Percentiles rank a stretch among this genome's conserved stretches.
Evolutionary conservation across 1,140 invertebrate genomes (phyloP).

Genomic region (Yoshiicerus persimilis): DNA sequence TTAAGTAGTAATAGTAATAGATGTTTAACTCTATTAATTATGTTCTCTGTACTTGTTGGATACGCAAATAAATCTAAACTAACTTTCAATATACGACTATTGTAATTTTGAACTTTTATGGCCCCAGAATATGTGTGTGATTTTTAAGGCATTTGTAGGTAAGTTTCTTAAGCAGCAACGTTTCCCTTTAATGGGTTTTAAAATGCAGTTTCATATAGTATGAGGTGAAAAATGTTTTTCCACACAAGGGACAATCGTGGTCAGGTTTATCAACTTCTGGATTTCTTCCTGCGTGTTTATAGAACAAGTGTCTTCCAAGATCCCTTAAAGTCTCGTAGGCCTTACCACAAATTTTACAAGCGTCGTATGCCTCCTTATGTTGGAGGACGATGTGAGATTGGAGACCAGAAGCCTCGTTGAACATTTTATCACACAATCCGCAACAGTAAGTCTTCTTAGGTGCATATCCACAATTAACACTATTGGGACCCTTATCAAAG

Average conservation of each 20-base stretch:
- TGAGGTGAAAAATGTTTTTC: background rate
- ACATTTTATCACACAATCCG: background rate
- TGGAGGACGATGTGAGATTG: background rate
- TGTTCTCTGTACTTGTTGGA: too few species aligned
- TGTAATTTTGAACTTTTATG: too few species aligned
- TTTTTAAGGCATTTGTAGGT: too few species aligned
- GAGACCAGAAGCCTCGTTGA: background rate
- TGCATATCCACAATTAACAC: background rate
- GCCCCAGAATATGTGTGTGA: too few species aligned
- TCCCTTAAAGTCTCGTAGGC: background rate
- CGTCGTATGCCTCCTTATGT: background rate
- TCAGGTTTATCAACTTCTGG: background rate
- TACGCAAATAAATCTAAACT: too few species aligned
- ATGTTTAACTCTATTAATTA: too few species aligned
- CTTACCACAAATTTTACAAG: background rate
- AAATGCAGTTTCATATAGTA: background rate
- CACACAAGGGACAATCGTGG: background rate
- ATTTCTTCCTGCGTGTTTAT: background rate
- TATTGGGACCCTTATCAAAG: background rate
- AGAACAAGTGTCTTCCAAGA: background rate
- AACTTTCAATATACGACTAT: too few species aligned
- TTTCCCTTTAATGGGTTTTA: background rate
- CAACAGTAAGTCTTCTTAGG: background rate
- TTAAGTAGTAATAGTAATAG: too few species aligned
- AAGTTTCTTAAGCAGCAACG: too few species aligned